Evolutionary conservation across 2,113 vertebrate genomes (phyloP).

Genomic region (Epinephelus fuscoguttatus): DNA sequence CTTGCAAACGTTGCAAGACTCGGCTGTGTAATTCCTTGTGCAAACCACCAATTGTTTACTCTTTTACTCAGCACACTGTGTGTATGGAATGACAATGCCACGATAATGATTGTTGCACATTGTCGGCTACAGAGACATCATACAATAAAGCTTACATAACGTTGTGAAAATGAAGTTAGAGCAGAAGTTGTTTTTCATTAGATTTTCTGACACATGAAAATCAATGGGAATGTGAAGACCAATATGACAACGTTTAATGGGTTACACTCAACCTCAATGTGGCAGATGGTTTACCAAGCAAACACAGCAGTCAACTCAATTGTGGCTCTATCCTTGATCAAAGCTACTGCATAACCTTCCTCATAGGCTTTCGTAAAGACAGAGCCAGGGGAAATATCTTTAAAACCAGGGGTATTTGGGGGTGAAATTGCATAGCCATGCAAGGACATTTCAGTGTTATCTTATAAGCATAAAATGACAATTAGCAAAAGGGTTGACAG

Average conservation of each 20-base stretch:
- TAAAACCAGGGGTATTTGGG: slow-evolving; percentile 36
- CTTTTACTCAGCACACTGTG: background rate
- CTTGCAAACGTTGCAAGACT: background rate
- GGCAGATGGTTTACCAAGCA: slow-evolving; percentile 53
- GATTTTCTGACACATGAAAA: slow-evolving; percentile 24
- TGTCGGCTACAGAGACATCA: background rate
- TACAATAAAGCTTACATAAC: background rate
- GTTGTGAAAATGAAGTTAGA: background rate
- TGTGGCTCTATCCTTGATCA: slow-evolving; percentile 49
- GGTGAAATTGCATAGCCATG: slow-evolving; percentile 23
- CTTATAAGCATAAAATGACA: slow-evolving; percentile 56
- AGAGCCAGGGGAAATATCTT: slow-evolving; percentile 40
- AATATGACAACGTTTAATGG: slow-evolving; percentile 26
- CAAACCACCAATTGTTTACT: slow-evolving; percentile 9
- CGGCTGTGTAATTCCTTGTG: background rate
- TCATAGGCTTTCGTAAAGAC: slow-evolving; percentile 23
- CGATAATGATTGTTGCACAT: background rate
- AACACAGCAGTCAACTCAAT: slow-evolving; percentile 47
- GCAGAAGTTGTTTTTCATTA: slow-evolving; percentile 10
- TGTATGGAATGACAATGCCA: background rate
- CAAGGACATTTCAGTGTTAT: slow-evolving; percentile 50
- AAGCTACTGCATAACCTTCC: slow-evolving; percentile 47
- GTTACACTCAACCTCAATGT: slow-evolving; percentile 17
- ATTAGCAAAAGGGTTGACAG: slow-evolving; percentile 61
- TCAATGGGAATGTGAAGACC: slow-evolving; percentile 10